phyloP scores from a whole-genome alignment of 1,140 invertebrate genomes.

The Rhopalosiphum padi region DNA sequence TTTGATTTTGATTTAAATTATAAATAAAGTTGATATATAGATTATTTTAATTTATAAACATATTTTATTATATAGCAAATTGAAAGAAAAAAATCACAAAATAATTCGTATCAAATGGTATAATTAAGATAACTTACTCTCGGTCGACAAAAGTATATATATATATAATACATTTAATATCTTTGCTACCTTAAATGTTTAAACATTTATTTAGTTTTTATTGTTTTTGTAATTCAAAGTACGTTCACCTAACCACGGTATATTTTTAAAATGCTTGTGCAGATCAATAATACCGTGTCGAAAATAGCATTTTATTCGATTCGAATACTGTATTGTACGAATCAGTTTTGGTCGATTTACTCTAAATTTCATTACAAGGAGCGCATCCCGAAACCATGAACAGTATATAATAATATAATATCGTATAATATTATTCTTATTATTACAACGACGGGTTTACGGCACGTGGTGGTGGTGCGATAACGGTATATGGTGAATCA shows the following conservation, averaged over 20 bases:
- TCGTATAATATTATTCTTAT: not conserved
- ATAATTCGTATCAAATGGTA: not conserved
- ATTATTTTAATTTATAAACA: not conserved
- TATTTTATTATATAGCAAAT: not conserved
- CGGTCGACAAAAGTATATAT: not conserved
- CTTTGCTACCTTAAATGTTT: not conserved
- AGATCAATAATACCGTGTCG: not conserved
- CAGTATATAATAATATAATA: not conserved
- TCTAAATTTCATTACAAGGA: not conserved
- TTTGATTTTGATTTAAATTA: not conserved
- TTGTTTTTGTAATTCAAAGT: not conserved
- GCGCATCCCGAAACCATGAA: not conserved
- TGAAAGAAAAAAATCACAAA: not conserved
- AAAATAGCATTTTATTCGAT: not conserved
- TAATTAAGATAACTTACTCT: not conserved
- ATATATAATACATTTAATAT: not conserved
- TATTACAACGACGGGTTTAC: not conserved
- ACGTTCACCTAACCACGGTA: not conserved
- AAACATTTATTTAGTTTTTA: not conserved
- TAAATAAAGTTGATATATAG: not conserved
- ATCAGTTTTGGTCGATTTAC: constrained; percentile 16
- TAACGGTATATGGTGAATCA: constrained; percentile 6
- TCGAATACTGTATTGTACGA: not conserved
- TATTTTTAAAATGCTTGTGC: not conserved
- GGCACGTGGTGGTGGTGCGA: not conserved